A percentile compares a stretch with the other conserved stretches of the same genome.
phyloP scores from a whole-genome alignment of 2,888 invertebrate species.

The Sinodicranocentrus sp. region DNA sequence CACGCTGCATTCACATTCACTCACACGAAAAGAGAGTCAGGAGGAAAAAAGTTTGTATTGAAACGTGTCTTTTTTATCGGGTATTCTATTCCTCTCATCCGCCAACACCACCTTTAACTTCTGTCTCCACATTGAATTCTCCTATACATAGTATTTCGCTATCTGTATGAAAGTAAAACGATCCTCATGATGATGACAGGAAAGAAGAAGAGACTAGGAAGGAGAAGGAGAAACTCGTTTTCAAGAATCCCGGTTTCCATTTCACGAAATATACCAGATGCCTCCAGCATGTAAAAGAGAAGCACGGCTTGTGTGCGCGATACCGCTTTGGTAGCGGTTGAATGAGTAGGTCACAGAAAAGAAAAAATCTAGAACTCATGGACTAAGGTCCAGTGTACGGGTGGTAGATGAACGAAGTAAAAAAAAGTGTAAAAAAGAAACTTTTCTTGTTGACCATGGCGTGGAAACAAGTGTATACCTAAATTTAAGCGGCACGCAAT shows the following conservation, averaged over 20 bases:
- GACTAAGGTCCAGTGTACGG: background rate
- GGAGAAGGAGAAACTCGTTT: slow-evolving; percentile 58
- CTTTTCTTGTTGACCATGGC: slow-evolving; percentile 2
- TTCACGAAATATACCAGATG: slow-evolving; percentile 51
- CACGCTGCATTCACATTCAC: slow-evolving; percentile 55
- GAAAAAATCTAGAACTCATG: background rate
- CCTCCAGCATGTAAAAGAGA: slow-evolving; percentile 50
- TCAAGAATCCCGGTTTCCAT: slow-evolving; percentile 61
- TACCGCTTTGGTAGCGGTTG: background rate
- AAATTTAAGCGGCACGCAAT: background rate
- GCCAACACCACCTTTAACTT: background rate
- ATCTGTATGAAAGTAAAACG: slow-evolving; percentile 1
- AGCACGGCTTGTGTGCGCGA: background rate
- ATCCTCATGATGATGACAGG: slow-evolving; percentile 38
- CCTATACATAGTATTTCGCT: background rate
- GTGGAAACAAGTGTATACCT: background rate
- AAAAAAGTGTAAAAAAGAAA: slow-evolving; percentile 12
- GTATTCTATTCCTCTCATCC: slow-evolving; percentile 5
- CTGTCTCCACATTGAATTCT: background rate
- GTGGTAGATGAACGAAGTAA: background rate
- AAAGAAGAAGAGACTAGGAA: slow-evolving; percentile 44
- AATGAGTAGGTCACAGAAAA: slow-evolving; percentile 14
- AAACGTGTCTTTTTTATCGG: slow-evolving; percentile 4
- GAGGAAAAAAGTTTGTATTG: slow-evolving; percentile 3
- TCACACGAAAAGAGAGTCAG: slow-evolving; percentile 43